Percentiles rank a stretch among this genome's conserved stretches.
These are phyloP conservation scores for Garrulus glandarius DNA, from an alignment of 2,797 vertebrate species.

Conservation along the genomic window DNA sequence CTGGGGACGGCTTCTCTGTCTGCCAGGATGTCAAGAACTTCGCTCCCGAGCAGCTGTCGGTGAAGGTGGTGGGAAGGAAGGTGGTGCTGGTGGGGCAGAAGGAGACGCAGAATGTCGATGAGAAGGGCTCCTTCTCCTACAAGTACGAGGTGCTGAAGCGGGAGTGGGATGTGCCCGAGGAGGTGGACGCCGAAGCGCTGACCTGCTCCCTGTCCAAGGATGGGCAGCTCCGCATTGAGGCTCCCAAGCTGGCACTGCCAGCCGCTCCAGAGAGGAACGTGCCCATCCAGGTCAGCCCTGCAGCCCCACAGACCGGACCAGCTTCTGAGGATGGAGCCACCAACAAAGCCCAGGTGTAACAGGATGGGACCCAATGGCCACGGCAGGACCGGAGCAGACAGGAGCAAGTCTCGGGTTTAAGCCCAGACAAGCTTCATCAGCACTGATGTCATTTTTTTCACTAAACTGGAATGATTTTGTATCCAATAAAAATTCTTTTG, in stretches of 20 bases:
- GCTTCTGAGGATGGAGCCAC: neutral
- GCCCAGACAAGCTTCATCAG: neutral
- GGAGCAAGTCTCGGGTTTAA: neutral
- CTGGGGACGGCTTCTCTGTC: slow-evolving; percentile 69
- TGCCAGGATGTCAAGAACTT: slow-evolving; percentile 79
- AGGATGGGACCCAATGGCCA: neutral
- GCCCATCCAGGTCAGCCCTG: slow-evolving; percentile 46
- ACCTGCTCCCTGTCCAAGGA: slow-evolving; percentile 79
- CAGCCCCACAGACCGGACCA: neutral
- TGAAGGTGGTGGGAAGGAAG: slow-evolving; percentile 84
- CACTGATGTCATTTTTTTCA: neutral
- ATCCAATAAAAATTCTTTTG: slow-evolving; percentile 54
- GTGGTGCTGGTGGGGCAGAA: slow-evolving; percentile 82
- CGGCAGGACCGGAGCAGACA: neutral
- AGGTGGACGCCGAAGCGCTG: slow-evolving; percentile 74
- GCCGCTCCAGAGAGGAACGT: neutral
- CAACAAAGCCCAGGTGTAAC: neutral
- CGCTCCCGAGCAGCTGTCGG: slow-evolving; percentile 78
- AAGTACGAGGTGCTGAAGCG: slow-evolving; percentile 82
- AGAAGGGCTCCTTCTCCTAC: slow-evolving; percentile 82
- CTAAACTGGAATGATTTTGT: slow-evolving; percentile 46
- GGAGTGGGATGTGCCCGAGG: slow-evolving; percentile 81
- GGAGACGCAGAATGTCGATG: slow-evolving; percentile 71
- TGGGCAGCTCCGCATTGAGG: slow-evolving; percentile 81
- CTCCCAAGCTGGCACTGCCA: slow-evolving; percentile 17